These are phyloP conservation scores for Pristionchus mayeri DNA, from an alignment of 2,888 invertebrate species.

Conservation along the genomic window DNA sequence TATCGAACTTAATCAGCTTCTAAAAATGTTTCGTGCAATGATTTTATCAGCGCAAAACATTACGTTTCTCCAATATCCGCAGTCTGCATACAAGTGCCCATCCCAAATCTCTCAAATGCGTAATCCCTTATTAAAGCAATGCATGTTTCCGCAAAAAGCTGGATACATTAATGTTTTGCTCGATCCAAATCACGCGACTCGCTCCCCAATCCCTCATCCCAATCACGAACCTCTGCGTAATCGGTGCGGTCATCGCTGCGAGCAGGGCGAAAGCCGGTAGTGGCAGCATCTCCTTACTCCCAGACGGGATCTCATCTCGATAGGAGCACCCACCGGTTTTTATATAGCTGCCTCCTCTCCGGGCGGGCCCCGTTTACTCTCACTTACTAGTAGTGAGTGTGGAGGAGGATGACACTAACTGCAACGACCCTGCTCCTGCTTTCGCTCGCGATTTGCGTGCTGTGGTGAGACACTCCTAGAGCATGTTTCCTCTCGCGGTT, in stretches of 20 bases:
- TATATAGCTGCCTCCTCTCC: background rate
- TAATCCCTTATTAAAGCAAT: too few relatives aligned
- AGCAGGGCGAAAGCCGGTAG: background rate
- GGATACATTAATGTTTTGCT: too few relatives aligned
- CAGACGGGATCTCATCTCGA: constrained; percentile 24
- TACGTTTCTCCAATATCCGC: too few relatives aligned
- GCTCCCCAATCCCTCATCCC: background rate
- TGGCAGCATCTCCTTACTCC: background rate
- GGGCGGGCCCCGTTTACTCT: constrained; percentile 30
- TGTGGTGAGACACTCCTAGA: too few relatives aligned
- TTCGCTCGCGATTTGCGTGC: background rate
- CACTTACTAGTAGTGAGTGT: constrained; percentile 11
- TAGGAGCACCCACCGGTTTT: background rate
- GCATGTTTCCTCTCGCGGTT: too few relatives aligned
- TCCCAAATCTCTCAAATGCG: too few relatives aligned
- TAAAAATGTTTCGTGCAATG: too few relatives aligned
- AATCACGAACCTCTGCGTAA: background rate
- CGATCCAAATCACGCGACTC: too few relatives aligned
- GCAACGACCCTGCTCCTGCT: background rate
- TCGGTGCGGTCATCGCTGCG: background rate
- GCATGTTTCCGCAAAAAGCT: too few relatives aligned
- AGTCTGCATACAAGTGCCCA: too few relatives aligned
- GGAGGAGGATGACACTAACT: background rate
- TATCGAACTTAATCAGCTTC: too few relatives aligned
- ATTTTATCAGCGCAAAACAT: too few relatives aligned